Evolutionary conservation across 2,888 invertebrate species (phyloP).

Genomic region (Nesidiocoris tenuis): DNA sequence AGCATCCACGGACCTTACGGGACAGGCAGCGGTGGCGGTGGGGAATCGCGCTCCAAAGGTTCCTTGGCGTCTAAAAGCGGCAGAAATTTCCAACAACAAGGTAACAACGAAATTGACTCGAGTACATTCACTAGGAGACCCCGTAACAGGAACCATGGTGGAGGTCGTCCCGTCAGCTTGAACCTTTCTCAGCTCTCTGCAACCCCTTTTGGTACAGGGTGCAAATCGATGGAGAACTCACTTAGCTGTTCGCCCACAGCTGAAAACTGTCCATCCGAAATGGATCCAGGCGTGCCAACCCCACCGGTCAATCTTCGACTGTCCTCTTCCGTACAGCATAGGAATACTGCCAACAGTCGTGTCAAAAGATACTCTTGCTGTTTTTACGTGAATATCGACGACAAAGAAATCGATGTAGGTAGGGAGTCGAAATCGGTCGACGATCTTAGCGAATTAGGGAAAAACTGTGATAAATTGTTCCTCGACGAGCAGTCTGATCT

Average conservation of each 20-base stretch:
- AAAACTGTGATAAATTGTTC: conserved; percentile 43
- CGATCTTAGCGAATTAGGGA: conserved; percentile 49
- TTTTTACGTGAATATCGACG: conserved; percentile 51
- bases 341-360: conserved; percentile 34
- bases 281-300: conserved; percentile 54
- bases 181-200: conserved; percentile 57
- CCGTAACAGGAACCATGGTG: conserved; percentile 36
- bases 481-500: conserved; percentile 48
- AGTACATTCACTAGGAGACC: conserved; percentile 48
- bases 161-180: conserved; percentile 58
- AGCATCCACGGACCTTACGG: conserved; percentile 60
- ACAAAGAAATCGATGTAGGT: conserved; percentile 45
- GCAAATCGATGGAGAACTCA: conserved; percentile 56
- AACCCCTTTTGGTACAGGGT: conserved; percentile 53
- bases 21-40: conserved; percentile 29
- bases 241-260: conserved; percentile 80
- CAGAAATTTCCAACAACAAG: conserved; percentile 45
- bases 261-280: conserved; percentile 60
- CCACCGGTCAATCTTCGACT: conserved; percentile 37
- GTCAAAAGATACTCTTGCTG: conserved; percentile 50
- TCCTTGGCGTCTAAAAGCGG: background rate
- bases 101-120: conserved; percentile 49
- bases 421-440: conserved; percentile 49
- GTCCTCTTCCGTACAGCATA: background rate
- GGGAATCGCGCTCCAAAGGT: conserved; percentile 44